phyloP scores from a whole-genome alignment of 2,797 vertebrate species.

The Periophthalmus magnuspinnatus region DNA sequence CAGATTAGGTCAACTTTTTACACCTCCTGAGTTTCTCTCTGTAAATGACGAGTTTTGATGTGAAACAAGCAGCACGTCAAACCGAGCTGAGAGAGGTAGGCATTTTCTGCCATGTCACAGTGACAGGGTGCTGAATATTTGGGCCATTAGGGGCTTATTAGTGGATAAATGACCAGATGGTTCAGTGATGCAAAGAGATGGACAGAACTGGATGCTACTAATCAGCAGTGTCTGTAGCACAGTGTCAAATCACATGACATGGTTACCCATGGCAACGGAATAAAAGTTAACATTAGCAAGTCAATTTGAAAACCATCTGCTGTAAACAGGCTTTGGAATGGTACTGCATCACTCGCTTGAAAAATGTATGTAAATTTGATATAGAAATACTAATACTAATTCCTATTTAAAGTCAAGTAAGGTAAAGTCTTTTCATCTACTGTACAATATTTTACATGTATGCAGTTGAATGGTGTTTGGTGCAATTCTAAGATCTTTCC shows the following conservation, averaged over 20 bases:
- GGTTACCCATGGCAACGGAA: conserved; percentile 99
- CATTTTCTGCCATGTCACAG: conserved; percentile 99
- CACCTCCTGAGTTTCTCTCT: conserved; percentile 98
- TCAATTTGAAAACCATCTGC: conserved; percentile 98
- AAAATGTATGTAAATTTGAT: conserved; percentile 64
- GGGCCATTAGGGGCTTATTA: conserved; percentile 99
- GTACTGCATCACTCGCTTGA: conserved; percentile 80
- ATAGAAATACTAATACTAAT: conserved; percentile 56
- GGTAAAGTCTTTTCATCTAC: conserved; percentile 11
- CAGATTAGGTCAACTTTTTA: conserved; percentile 99
- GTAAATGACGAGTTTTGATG: conserved; percentile 99
- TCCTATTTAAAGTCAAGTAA: conserved; percentile 31
- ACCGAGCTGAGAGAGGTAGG: conserved; percentile 99
- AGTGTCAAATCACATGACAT: conserved; percentile 99
- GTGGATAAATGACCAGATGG: conserved; percentile 99
- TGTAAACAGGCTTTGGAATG: conserved; percentile 93
- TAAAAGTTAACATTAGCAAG: conserved; percentile 99
- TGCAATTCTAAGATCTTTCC: conserved; percentile 7
- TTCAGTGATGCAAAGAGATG: conserved; percentile 99
- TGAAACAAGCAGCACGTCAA: conserved; percentile 99
- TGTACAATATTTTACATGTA: conserved; percentile 6
- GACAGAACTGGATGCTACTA: conserved; percentile 99
- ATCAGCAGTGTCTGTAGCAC: conserved; percentile 99
- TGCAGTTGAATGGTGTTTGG: neutral
- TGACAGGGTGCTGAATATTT: conserved; percentile 99